Conservation (phyloP, 2,113 vertebrate species). For the Trachemys scripta region DNA sequence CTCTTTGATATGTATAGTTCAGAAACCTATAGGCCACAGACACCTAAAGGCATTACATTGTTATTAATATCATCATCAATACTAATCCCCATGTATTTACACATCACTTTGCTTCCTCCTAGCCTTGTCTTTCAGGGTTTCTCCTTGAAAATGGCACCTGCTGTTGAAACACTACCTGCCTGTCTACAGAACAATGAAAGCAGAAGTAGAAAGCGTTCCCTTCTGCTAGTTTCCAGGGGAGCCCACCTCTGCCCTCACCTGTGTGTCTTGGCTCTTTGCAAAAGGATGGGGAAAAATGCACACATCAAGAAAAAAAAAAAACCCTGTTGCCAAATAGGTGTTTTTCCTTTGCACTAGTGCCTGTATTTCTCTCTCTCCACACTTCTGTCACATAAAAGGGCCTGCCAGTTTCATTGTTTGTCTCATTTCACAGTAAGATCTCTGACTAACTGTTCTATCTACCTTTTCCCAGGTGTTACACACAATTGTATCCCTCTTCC, state of each 20-base stretch:
- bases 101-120: not conserved
- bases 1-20: not conserved
- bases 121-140: not conserved
- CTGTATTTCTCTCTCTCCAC: not conserved
- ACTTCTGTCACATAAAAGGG: not conserved
- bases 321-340: not conserved
- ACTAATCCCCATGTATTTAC: not conserved
- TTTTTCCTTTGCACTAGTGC: fast-evolving
- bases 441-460: not conserved
- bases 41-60: not conserved
- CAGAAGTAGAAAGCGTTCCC: not conserved
- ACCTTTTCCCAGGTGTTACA: not conserved
- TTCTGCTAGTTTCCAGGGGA: not conserved
- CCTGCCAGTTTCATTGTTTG: not conserved
- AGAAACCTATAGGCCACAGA: not conserved
- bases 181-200: not conserved
- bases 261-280: not conserved
- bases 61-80: not conserved
- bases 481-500: not conserved
- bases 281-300: not conserved
- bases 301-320: not conserved
- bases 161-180: not conserved
- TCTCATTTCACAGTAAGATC: not conserved
- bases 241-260: fast-evolving
- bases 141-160: not conserved